Evolutionary conservation across 1,140 invertebrate genomes (phyloP), one percentile per base, ranked within the genome.

Genomic region (Aphidius gifuensis): DNA sequence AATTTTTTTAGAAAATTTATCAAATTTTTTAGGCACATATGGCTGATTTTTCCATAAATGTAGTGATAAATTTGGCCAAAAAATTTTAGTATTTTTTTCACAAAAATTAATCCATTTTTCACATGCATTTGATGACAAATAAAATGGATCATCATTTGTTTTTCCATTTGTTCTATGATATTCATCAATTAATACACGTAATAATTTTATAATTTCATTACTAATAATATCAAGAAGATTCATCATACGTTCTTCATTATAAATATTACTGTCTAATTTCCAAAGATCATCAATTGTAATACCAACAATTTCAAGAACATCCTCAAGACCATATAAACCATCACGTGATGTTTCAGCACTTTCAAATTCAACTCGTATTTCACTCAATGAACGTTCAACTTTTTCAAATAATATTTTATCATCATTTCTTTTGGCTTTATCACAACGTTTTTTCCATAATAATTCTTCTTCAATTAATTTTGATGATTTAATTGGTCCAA

Each of bases 201-300:
- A 65, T 5, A 71, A 43, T 21, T 70, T 51, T 49, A 76, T 69
- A 9, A 74, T 61, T 72, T 76, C 78, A 67, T 75, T 83, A 85
- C 93, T 92, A 67, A 96, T 88, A 9, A 96, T 83, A 74, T 96
- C 89, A 78, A 98, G 83, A 1, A 98, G 78, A 74, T 94, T 88
- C 58, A 84, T 85, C 92, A 97, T 98, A 62, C 93, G 83, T 21
- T 86, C 82, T 76, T 95, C 89, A 0, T 92, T 86, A 80, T 92
- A 98, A 58, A 82, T 83, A 62, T 84, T 83, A 43, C 78, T 84
- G 9, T 91, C 89, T 58, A 92, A 84, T 65, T 93, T 90, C 96
- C 96, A 99, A 2, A 98, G 74, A 73, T 97, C 94, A 80, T 98
- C 96, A 45, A 77, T 70, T 45, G 69, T 70, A 8, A 76, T 78